Evolutionary conservation across 2,888 invertebrate species (phyloP), one percentile per base, ranked within the genome.

Genomic region (Scaptomyza reducta): DNA sequence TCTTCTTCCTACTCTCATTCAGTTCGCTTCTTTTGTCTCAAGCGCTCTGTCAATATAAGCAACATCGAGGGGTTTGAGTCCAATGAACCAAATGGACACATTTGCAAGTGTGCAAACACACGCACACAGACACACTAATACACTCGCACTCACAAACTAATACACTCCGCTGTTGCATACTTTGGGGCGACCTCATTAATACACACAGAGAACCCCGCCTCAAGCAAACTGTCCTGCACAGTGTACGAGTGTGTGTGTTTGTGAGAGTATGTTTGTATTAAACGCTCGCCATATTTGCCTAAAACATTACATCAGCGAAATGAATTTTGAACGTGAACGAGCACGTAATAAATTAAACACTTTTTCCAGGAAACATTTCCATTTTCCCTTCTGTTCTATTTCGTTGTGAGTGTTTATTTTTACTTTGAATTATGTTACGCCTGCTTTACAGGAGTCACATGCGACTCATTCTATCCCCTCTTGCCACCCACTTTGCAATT

Each of bases 301-400:
- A 80, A 80, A 87, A 81, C 78, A 85, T 84, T 84, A 84, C 84
- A 87, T 87, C 87, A 84, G 85, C 86, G 45, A 85, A 85, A 79
- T 79, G 79, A 87, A 79, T 77, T 87, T 82, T 74, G 66, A 79
- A 68, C 70, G 67, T 56, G 62, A 60, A 67, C 72, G 64, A 64
- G 62, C 63, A 64, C 61, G 61, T 77, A 85, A 79, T 82, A 82
- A 79, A 85, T 81, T 85, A 82, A 84, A 79, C 85, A 79, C 72
- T 64, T 75, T 75, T 72, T 77, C 77, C 76, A 58, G 69, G 76
- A 72, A 86, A 66, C 53, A 41, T 64, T 46, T 50, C 33, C 45
- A 46, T 44, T 38, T 33, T 25, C 25, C 14, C 49, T 10, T 38
- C 14, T 7, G 2, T 29, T 41, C 22, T 35, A 14, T 42, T 60